These are phyloP conservation scores for Polypedilum pembai DNA, from an alignment of 1,140 invertebrate genomes.

Conservation along the genomic window DNA sequence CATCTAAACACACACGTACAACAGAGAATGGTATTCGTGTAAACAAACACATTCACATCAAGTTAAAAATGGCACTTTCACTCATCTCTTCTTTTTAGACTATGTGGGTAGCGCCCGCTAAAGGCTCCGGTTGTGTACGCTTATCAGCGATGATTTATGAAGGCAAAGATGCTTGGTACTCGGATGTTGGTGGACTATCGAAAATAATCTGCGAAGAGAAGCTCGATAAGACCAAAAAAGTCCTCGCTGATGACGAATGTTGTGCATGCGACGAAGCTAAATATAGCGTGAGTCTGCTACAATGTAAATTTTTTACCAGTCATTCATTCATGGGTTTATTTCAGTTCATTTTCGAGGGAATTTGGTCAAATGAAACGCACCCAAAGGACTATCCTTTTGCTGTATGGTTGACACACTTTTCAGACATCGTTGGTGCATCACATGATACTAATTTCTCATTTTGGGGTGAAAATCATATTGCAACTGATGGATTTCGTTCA, in stretches of 20 bases:
- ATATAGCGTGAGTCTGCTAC: slow-evolving; percentile 61
- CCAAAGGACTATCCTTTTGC: slow-evolving; percentile 93
- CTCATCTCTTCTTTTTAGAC: background rate
- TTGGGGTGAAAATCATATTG: slow-evolving; percentile 86
- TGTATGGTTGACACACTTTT: slow-evolving; percentile 91
- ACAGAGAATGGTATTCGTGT: no score
- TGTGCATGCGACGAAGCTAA: slow-evolving; percentile 89
- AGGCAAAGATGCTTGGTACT: slow-evolving; percentile 73
- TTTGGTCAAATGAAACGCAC: slow-evolving; percentile 94
- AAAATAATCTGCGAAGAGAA: slow-evolving; percentile 70
- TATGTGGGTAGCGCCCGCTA: slow-evolving; percentile 79
- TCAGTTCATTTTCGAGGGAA: slow-evolving; percentile 85
- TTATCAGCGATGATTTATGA: slow-evolving; percentile 82
- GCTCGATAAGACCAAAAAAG: slow-evolving; percentile 40
- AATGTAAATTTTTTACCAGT: slow-evolving; percentile 3
- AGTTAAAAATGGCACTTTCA: background rate
- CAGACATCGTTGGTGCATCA: slow-evolving; percentile 92
- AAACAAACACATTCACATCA: background rate
- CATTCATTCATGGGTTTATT: slow-evolving; percentile 32
- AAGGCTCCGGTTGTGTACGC: slow-evolving; percentile 74
- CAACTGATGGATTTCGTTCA: slow-evolving; percentile 86
- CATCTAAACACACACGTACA: no score
- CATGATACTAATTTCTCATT: slow-evolving; percentile 86
- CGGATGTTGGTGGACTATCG: slow-evolving; percentile 77
- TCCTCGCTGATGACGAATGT: slow-evolving; percentile 53